Conservation (phyloP, 2,797 vertebrate species). For the Parauchenoglanis punctatus region DNA sequence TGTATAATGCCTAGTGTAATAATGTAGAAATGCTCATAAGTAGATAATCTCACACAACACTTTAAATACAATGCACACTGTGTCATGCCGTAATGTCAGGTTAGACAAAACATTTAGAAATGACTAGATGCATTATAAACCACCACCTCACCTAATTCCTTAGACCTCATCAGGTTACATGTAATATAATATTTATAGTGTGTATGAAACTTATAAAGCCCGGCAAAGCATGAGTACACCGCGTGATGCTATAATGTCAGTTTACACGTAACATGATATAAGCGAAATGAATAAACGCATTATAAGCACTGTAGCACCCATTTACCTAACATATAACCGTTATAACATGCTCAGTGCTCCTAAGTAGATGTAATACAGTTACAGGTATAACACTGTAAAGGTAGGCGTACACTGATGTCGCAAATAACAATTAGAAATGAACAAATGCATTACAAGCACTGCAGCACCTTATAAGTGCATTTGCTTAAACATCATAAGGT, state of each 20-base stretch:
- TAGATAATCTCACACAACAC: not conserved
- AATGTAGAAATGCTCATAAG: not conserved
- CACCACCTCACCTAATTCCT: not conserved
- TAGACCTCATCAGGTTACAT: not conserved
- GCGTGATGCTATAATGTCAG: not conserved
- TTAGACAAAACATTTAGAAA: not conserved
- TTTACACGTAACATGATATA: not conserved
- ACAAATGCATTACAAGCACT: no score
- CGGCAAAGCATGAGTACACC: not conserved
- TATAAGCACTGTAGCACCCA: not conserved
- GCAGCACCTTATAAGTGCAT: no score
- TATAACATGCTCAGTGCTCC: no score
- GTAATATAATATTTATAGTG: not conserved
- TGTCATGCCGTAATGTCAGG: not conserved
- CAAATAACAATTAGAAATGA: no score
- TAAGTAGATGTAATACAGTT: no score
- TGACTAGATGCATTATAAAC: not conserved
- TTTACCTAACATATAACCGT: no score
- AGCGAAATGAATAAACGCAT: not conserved
- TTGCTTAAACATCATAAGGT: no score
- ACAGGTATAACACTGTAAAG: no score
- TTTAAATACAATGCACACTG: not conserved
- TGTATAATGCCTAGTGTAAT: not conserved
- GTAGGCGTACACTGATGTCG: no score
- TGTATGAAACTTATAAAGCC: not conserved